Evolutionary conservation across 2,797 vertebrate genomes (phyloP).

Genomic region (Xyrichtys novacula): DNA sequence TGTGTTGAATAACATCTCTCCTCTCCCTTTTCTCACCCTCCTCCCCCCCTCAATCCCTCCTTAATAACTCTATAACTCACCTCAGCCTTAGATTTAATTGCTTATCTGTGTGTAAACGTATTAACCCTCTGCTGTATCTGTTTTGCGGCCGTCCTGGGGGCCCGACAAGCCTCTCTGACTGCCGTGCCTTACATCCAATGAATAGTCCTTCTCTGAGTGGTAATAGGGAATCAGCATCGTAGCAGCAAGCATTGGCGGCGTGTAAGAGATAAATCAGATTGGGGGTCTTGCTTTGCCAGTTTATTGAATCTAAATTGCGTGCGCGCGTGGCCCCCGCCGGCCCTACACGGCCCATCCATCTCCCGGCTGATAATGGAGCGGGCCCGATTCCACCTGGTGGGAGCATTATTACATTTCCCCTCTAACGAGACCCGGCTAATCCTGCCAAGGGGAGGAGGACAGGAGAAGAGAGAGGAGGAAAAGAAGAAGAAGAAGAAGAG

Average conservation of each 20-base stretch:
- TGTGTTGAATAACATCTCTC: slow-evolving; percentile 67
- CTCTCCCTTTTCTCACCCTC: slow-evolving; percentile 53
- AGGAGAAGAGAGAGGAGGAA: slow-evolving; percentile 81
- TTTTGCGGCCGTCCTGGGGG: slow-evolving; percentile 77
- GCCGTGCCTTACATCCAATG: slow-evolving; percentile 88
- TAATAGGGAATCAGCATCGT: slow-evolving; percentile 88
- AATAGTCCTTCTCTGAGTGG: slow-evolving; percentile 90
- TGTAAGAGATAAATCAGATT: slow-evolving; percentile 97
- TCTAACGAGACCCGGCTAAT: slow-evolving; percentile 97
- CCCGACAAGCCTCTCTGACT: slow-evolving; percentile 77
- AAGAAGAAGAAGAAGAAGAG: slow-evolving; percentile 44
- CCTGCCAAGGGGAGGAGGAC: slow-evolving; percentile 91
- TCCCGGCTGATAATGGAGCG: slow-evolving; percentile 94
- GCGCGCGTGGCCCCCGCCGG: slow-evolving; percentile 91
- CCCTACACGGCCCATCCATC: slow-evolving; percentile 96
- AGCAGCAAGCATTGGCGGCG: slow-evolving; percentile 81
- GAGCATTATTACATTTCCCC: slow-evolving; percentile 97
- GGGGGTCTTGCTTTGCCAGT: slow-evolving; percentile 89
- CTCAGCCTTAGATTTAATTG: slow-evolving; percentile 84
- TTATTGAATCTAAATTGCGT: slow-evolving; percentile 99
- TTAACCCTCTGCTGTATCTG: slow-evolving; percentile 83
- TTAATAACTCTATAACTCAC: slow-evolving; percentile 84
- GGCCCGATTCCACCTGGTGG: slow-evolving; percentile 97
- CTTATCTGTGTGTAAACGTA: slow-evolving; percentile 84
- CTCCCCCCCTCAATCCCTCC: slow-evolving; percentile 57